Percentiles rank a stretch among this genome's conserved stretches.
Conservation (phyloP, 2,113 vertebrate genomes). For the Sylvietta virens region DNA sequence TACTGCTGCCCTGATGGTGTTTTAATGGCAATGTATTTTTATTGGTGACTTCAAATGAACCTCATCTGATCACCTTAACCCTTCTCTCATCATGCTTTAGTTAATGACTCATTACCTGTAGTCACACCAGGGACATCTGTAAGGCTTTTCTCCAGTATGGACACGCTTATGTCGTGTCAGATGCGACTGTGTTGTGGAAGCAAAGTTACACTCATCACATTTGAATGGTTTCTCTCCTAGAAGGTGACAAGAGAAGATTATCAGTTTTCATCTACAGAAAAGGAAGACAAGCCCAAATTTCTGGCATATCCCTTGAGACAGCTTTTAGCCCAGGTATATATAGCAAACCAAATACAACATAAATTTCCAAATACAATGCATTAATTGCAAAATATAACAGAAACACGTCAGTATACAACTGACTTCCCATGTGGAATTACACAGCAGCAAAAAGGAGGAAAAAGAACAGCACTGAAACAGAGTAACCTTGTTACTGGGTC, state of each 20-base stretch:
- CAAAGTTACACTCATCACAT: conserved; percentile 95
- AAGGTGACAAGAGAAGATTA: conserved; percentile 39
- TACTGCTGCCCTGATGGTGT: conserved; percentile 79
- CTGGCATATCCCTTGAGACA: not conserved
- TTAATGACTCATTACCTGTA: conserved; percentile 87
- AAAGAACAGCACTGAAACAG: not conserved
- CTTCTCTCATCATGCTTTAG: conserved; percentile 63
- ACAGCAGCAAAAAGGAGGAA: not conserved
- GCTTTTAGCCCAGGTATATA: not conserved
- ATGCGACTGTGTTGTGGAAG: conserved; percentile 97
- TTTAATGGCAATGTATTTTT: conserved; percentile 75
- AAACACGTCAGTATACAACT: not conserved
- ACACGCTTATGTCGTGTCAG: conserved; percentile 96
- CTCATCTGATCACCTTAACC: conserved; percentile 76
- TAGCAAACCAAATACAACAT: not conserved
- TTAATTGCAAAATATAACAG: not conserved
- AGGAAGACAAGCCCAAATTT: not conserved
- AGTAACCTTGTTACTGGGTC: not conserved
- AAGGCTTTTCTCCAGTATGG: conserved; percentile 98
- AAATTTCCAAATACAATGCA: not conserved
- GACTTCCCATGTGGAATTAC: not conserved
- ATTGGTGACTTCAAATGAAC: conserved; percentile 65
- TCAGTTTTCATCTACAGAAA: not conserved
- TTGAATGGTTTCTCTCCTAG: conserved; percentile 97
- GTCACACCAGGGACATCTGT: conserved; percentile 98